Conservation (phyloP, 1,140 invertebrate species). For the Wiebesia pumilae region DNA sequence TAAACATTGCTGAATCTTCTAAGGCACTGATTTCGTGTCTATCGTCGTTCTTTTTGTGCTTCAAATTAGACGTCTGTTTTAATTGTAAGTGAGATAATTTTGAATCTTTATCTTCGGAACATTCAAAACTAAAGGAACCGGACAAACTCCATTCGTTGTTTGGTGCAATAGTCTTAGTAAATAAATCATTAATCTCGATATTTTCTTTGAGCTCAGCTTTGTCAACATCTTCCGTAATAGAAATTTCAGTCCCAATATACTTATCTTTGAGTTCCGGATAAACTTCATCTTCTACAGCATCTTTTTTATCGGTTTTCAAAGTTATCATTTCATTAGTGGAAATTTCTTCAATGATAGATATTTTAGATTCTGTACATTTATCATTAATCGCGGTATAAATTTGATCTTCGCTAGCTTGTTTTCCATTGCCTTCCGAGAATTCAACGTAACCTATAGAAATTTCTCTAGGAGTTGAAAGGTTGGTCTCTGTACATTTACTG, state of each 20-base stretch:
- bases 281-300: slow-evolving; percentile 25
- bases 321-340: not conserved
- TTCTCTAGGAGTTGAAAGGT: not conserved
- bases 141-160: slow-evolving; percentile 61
- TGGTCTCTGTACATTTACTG: not conserved
- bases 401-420: not conserved
- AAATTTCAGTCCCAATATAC: not conserved
- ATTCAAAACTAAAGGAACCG: slow-evolving; percentile 60
- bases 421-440: not conserved
- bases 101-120: slow-evolving; percentile 35
- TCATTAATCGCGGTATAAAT: not conserved
- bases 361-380: not conserved
- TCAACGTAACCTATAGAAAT: not conserved
- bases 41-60: slow-evolving; percentile 33
- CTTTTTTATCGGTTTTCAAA: slow-evolving; percentile 23
- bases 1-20: slow-evolving; percentile 58
- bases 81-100: slow-evolving; percentile 27
- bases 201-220: not conserved
- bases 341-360: not conserved
- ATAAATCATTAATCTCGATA: slow-evolving; percentile 4
- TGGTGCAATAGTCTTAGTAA: slow-evolving; percentile 4
- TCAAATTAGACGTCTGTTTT: slow-evolving; percentile 24
- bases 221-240: not conserved
- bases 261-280: slow-evolving; percentile 18
- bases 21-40: slow-evolving; percentile 52